Percentiles rank a stretch among this genome's conserved stretches.
phyloP scores from a whole-genome alignment of 2,797 vertebrate genomes.

The Simalia tracyae region DNA sequence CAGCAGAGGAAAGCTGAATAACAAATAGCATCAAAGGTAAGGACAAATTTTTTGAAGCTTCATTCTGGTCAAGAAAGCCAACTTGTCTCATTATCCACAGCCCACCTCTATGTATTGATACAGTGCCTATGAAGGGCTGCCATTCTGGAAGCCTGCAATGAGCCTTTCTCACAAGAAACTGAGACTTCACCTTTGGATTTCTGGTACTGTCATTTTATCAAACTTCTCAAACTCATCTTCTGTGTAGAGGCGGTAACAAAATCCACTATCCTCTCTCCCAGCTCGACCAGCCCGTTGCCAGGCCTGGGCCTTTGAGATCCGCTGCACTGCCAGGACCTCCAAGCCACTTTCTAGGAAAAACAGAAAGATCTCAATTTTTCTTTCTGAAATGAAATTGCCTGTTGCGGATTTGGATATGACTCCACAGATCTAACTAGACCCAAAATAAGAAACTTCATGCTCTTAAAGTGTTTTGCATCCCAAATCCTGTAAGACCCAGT shows the following conservation, averaged over 20 bases:
- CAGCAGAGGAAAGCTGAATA: not conserved
- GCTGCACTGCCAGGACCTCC: constrained; percentile 92
- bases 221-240: constrained; percentile 92
- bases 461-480: not conserved
- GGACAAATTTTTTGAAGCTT: not conserved
- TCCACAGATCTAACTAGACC: not conserved
- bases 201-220: constrained; percentile 87
- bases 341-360: constrained; percentile 83
- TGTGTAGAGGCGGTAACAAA: constrained; percentile 93
- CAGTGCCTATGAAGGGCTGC: too few relatives aligned
- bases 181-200: constrained; percentile 91
- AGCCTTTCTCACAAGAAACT: not conserved
- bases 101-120: too few relatives aligned
- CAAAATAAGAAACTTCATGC: not conserved
- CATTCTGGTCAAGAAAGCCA: not conserved
- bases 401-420: not conserved
- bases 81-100: not conserved
- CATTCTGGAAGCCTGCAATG: not conserved
- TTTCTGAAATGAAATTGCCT: not conserved
- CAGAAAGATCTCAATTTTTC: not conserved
- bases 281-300: constrained; percentile 94
- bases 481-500: not conserved
- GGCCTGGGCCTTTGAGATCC: constrained; percentile 94
- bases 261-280: constrained; percentile 87
- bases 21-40: not conserved